phyloP scores from a whole-genome alignment of 2,888 invertebrate genomes.

The Dascillus cervinus region DNA sequence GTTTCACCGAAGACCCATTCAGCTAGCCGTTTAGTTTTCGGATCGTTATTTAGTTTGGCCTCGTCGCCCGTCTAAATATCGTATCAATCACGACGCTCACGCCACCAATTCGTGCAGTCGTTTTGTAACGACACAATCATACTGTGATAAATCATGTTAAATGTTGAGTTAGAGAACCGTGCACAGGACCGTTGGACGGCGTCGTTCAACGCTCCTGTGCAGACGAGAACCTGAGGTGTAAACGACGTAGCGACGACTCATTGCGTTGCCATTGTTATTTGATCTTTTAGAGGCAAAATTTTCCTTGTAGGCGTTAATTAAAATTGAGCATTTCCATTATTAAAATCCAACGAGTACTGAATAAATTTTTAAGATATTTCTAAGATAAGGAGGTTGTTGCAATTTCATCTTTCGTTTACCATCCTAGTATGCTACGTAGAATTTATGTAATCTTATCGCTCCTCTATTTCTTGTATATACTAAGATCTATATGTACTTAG shows the following conservation, averaged over 20 bases:
- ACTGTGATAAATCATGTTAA: conserved; percentile 63
- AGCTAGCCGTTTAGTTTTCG: no score
- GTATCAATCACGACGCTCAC: conserved; percentile 24
- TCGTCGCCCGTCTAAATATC: conserved; percentile 16
- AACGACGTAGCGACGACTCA: no score
- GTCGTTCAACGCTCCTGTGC: not conserved
- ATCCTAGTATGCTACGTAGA: conserved; percentile 29
- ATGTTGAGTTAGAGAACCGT: conserved; percentile 52
- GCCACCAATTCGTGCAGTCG: conserved; percentile 24
- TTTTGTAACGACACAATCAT: conserved; percentile 45
- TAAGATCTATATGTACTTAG: conserved; percentile 23
- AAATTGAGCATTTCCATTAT: no score
- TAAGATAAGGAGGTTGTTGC: no score
- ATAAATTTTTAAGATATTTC: no score
- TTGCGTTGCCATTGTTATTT: no score
- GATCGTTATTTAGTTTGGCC: conserved; percentile 10
- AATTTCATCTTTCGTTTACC: conserved; percentile 20
- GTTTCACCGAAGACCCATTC: conserved; percentile 11
- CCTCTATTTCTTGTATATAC: conserved; percentile 30
- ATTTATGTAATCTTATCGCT: conserved; percentile 28
- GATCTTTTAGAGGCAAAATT: no score
- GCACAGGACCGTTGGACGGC: conserved; percentile 18
- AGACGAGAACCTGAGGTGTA: not conserved
- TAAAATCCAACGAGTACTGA: no score
- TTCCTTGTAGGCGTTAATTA: no score